A percentile compares a stretch with the other conserved stretches of the same genome.
phyloP scores from a whole-genome alignment of 2,113 vertebrate species.

The Atractosteus spatula region DNA sequence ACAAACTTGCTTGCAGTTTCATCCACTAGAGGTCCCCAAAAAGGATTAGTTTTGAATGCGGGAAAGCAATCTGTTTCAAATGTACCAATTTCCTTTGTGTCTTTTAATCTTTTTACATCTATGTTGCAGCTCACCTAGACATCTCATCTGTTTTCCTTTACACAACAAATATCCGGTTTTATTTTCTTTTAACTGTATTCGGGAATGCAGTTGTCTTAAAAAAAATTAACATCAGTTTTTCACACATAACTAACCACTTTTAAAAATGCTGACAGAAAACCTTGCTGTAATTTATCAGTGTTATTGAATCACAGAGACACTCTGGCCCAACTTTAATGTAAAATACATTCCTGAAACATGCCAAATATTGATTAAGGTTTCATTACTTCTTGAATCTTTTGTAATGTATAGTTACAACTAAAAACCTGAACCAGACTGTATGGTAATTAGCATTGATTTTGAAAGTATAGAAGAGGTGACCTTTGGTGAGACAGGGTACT shows the following conservation, averaged over 20 bases:
- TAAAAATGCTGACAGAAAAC: neutral
- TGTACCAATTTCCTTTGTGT: too few species aligned
- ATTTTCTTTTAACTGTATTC: too few species aligned
- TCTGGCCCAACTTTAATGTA: slow-evolving; percentile 17
- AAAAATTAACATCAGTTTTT: too few species aligned
- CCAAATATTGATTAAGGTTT: slow-evolving; percentile 54
- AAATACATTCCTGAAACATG: slow-evolving; percentile 16
- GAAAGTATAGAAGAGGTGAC: slow-evolving; percentile 22
- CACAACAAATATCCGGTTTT: too few species aligned
- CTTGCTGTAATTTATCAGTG: slow-evolving; percentile 32
- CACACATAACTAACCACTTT: too few species aligned
- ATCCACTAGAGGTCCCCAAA: slow-evolving; percentile 26
- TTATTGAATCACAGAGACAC: slow-evolving; percentile 56
- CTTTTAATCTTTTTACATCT: too few species aligned
- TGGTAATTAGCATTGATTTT: slow-evolving; percentile 59
- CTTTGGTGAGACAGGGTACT: neutral
- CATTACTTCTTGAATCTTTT: slow-evolving; percentile 43
- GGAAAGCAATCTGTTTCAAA: too few species aligned
- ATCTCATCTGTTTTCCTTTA: too few species aligned
- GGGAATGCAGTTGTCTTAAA: too few species aligned
- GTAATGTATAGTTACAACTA: slow-evolving; percentile 53
- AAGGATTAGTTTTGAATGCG: too few species aligned
- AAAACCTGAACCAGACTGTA: slow-evolving; percentile 35
- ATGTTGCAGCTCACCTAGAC: too few species aligned
- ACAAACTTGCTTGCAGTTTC: neutral